phyloP scores from a whole-genome alignment of 2,888 invertebrate species.

The Oeneis ivallda region DNA sequence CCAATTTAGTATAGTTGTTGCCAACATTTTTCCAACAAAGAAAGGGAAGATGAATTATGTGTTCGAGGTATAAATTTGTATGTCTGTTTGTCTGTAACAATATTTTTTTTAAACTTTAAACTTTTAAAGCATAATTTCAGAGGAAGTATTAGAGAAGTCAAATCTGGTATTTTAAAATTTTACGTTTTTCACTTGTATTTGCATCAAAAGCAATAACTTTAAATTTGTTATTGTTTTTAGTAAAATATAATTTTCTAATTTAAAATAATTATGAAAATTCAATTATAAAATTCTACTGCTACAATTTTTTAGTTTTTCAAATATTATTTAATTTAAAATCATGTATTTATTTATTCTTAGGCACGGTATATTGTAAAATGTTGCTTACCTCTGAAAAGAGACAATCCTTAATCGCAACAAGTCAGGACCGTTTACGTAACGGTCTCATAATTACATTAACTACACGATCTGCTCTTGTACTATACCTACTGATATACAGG shows the following conservation, averaged over 20 bases:
- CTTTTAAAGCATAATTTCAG: background rate
- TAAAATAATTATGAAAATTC: no score
- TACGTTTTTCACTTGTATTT: no score
- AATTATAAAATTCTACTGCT: no score
- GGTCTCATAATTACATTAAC: conserved; percentile 81
- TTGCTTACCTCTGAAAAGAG: conserved; percentile 56
- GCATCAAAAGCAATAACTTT: no score
- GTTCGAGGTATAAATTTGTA: background rate
- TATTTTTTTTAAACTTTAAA: background rate
- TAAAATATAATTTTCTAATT: no score
- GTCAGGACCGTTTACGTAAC: conserved; percentile 77
- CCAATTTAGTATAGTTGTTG: conserved; percentile 59
- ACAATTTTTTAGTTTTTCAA: no score
- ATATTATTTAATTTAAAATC: no score
- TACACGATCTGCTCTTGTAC: conserved; percentile 70
- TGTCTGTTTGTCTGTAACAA: background rate
- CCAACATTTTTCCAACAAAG: conserved; percentile 51
- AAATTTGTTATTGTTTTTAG: no score
- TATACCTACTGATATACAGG: conserved; percentile 50
- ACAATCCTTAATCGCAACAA: conserved; percentile 76
- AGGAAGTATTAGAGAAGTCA: no score
- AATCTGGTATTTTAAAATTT: no score
- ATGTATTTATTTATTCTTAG: background rate
- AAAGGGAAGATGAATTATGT: background rate
- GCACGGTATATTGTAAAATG: conserved; percentile 46